phyloP scores from a whole-genome alignment of 2,113 vertebrate species.

The Cynopterus brachyotis region DNA sequence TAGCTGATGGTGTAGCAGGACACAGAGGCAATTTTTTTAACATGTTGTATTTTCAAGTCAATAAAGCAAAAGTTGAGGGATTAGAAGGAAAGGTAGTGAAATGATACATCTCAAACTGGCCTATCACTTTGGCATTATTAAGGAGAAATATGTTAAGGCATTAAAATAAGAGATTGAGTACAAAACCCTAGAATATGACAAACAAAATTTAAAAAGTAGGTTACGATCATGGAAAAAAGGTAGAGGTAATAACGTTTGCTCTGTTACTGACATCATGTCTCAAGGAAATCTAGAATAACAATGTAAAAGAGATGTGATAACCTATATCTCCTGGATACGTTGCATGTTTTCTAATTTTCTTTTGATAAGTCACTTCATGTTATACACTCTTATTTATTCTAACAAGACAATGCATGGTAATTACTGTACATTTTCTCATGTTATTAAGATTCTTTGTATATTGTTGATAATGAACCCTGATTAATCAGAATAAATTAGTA shows the following conservation, averaged over 20 bases:
- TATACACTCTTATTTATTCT: constrained; percentile 64
- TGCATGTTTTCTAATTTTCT: constrained; percentile 53
- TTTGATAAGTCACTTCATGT: constrained; percentile 50
- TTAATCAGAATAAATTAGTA: constrained; percentile 63
- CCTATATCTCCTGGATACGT: neutral
- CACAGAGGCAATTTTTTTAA: constrained; percentile 28
- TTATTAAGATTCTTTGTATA: constrained; percentile 68
- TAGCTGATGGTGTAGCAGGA: neutral
- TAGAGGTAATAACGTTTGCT: neutral
- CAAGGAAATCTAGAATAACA: constrained; percentile 9
- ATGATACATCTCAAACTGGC: neutral
- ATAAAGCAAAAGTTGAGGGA: constrained; percentile 49
- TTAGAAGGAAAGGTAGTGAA: neutral
- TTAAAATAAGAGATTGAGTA: constrained; percentile 11
- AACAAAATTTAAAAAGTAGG: constrained; percentile 43
- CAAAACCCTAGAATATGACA: neutral
- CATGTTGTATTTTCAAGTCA: constrained; percentile 21
- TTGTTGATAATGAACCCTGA: constrained; percentile 51
- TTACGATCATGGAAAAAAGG: neutral
- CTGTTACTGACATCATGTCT: neutral
- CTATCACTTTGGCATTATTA: neutral
- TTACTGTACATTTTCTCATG: constrained; percentile 30
- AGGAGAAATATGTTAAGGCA: neutral
- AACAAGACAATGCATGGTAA: constrained; percentile 40
- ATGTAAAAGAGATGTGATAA: neutral